Evolutionary conservation across 2,797 vertebrate genomes (phyloP), one percentile per base, ranked within the genome.

Genomic region (Scleropages formosus): DNA sequence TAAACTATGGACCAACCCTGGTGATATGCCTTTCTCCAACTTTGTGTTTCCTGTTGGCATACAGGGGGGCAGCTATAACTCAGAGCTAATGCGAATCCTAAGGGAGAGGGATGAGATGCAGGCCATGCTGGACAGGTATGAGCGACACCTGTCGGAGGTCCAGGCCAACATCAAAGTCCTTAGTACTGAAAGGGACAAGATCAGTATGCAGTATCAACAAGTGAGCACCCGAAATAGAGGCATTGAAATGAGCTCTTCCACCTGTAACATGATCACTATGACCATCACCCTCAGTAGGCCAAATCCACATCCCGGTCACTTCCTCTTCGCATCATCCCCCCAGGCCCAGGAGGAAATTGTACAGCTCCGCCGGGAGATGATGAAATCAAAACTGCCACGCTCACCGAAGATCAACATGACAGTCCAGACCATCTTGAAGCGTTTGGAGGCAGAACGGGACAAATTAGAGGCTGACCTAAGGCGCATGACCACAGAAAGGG

Each of bases 151-250:
- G 77, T 87, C 89, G 82, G 92, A 95, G 90, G 89, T 93, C 81
- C 92, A 93, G 86, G 90, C 85, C 77, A 92, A 94, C 53, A 73
- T 93, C 68, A 90, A 89, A 80, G 90, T 94, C 82, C 89, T 94
- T 75, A 92, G 85, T 70, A 89, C 90, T 47, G 93, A 94, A 71
- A 87, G 92, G 79, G 90, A 94, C 74, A 93, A 93, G 84, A 88
- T 82, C 76, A 82, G 84, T 78, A 69, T 49, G 77, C 85, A 92
- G 79, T 93, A 92, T 84, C 87, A 93, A 74, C 83, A 79, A 91
- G 90, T 93, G 83, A 82, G 67, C 20, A 7, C 39, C 13, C 53
- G 9, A 53, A 15, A 53, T 13, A 58, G 58, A 46, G 27, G 12
- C n/a, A 46, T 72, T 26, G 6, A 20, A 31, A 10, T 18, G 53